Percentiles rank a stretch among this genome's conserved stretches.
Conservation (phyloP, 1,140 invertebrate genomes). For the Calephelis nemesis region DNA sequence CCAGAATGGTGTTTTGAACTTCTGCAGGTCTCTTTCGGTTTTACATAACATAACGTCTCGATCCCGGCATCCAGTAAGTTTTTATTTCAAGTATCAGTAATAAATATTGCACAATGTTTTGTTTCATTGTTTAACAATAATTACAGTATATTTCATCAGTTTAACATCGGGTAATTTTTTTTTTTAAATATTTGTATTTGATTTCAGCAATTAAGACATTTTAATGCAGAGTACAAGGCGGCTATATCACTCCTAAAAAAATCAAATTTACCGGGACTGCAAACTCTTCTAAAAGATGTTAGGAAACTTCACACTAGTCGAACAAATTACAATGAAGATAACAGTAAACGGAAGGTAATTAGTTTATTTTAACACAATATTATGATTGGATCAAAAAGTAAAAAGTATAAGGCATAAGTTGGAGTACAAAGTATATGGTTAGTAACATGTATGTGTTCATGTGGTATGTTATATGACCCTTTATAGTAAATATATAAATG, state of each 20-base stretch:
- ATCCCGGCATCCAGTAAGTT: constrained; percentile 60
- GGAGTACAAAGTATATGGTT: too few species aligned
- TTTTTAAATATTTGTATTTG: constrained; percentile 10
- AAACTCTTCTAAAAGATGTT: constrained; percentile 33
- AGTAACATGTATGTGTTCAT: too few species aligned
- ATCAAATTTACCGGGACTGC: constrained; percentile 51
- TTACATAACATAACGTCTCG: constrained; percentile 54
- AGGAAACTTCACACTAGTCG: constrained; percentile 50
- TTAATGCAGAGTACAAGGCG: constrained; percentile 63
- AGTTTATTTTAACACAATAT: too few species aligned
- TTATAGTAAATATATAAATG: too few species aligned
- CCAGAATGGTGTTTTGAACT: constrained; percentile 43
- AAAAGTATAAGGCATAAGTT: too few species aligned
- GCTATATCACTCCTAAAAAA: constrained; percentile 49
- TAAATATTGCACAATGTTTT: constrained; percentile 37
- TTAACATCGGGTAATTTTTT: not conserved
- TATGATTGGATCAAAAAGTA: too few species aligned
- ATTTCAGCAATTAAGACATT: constrained; percentile 51
- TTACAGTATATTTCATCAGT: not conserved
- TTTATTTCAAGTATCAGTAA: constrained; percentile 17
- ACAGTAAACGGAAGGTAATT: constrained; percentile 54
- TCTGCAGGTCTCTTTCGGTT: constrained; percentile 54
- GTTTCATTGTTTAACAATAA: constrained; percentile 11
- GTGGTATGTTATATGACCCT: too few species aligned
- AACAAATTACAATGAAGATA: constrained; percentile 36